Conservation (phyloP, 2,113 vertebrate genomes). For the Mungos mungo region DNA sequence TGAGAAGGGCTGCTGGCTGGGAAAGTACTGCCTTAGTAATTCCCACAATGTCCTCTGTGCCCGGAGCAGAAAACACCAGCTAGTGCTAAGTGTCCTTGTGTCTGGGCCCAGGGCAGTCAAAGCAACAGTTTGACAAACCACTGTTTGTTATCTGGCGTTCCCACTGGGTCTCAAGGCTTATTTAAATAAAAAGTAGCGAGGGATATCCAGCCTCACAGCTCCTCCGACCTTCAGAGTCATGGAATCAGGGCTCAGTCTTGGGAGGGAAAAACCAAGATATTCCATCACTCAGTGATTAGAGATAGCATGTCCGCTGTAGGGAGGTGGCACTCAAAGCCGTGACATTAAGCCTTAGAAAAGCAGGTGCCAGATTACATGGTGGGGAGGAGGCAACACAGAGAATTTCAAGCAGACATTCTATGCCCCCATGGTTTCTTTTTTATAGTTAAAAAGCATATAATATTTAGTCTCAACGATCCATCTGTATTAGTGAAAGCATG, state of each 20-base stretch:
- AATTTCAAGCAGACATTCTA: background rate
- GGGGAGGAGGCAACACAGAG: background rate
- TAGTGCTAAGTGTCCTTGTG: background rate
- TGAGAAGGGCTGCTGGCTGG: background rate
- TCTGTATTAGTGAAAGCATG: background rate
- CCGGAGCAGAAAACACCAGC: conserved; percentile 10
- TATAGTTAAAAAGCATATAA: background rate
- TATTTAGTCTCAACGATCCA: background rate
- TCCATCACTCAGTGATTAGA: background rate
- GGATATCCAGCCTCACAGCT: background rate
- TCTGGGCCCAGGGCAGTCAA: background rate
- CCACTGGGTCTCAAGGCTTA: background rate
- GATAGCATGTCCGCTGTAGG: background rate
- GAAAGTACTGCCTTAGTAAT: conserved; percentile 10
- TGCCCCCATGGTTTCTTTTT: background rate
- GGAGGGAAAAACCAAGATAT: background rate
- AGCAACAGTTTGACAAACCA: background rate
- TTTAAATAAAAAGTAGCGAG: background rate
- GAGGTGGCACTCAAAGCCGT: background rate
- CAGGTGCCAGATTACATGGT: background rate
- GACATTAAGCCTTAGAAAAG: background rate
- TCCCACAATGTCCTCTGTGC: background rate
- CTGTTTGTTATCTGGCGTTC: background rate
- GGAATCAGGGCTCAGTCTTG: background rate
- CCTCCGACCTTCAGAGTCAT: background rate